A percentile compares a stretch with the other conserved stretches of the same genome.
phyloP scores from a whole-genome alignment of 2,888 invertebrate species.

The Epinotia brunnichana region DNA sequence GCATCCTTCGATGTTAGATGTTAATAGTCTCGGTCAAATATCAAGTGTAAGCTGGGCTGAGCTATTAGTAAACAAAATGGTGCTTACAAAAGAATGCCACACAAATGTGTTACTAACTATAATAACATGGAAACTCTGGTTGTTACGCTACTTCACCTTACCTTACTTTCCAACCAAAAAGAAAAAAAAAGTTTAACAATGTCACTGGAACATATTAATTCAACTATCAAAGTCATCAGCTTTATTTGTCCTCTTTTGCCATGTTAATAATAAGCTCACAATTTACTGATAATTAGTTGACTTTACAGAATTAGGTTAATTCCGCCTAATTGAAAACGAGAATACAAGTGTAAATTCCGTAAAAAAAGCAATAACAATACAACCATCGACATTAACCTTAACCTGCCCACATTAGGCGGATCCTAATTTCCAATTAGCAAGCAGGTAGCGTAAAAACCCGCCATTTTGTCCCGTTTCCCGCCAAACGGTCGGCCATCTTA shows the following conservation, averaged over 20 bases:
- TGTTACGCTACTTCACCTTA: too few species aligned
- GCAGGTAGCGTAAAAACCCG: conserved; percentile 82
- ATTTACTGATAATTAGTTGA: conserved; percentile 1
- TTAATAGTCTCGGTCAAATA: too few species aligned
- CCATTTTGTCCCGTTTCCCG: conserved; percentile 76
- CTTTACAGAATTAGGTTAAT: neutral
- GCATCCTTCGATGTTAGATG: too few species aligned
- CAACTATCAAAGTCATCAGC: neutral
- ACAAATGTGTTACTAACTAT: too few species aligned
- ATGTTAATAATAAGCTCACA: neutral
- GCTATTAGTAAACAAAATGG: too few species aligned
- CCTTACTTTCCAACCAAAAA: too few species aligned
- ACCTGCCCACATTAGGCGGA: conserved; percentile 76
- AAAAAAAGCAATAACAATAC: conserved; percentile 72
- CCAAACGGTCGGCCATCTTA: conserved; percentile 66
- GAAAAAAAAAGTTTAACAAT: too few species aligned
- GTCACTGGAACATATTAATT: neutral
- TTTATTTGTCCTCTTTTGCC: neutral
- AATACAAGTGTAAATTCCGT: conserved; percentile 73
- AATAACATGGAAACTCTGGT: too few species aligned
- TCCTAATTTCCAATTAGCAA: conserved; percentile 82
- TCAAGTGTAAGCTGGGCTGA: too few species aligned
- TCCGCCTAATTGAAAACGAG: conserved; percentile 54
- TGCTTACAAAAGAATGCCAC: too few species aligned
- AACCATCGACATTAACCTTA: conserved; percentile 66